Evolutionary conservation across 2,888 invertebrate species (phyloP).

Genomic region (Phengaris arion): DNA sequence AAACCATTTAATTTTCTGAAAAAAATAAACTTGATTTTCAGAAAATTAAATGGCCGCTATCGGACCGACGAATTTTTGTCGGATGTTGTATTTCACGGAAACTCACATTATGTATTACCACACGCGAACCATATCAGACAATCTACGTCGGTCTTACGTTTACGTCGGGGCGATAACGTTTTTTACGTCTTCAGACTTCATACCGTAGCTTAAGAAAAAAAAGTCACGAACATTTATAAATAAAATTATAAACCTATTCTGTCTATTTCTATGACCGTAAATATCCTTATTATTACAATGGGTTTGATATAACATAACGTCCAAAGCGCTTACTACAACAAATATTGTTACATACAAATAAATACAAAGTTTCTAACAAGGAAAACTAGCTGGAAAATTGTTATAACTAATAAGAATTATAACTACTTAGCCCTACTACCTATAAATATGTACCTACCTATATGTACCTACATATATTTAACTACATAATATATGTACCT

Average conservation of each 20-base stretch:
- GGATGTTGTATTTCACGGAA: constrained; percentile 22
- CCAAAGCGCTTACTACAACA: too few relatives aligned
- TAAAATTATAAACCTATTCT: too few relatives aligned
- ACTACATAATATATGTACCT: too few relatives aligned
- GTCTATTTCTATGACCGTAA: too few relatives aligned
- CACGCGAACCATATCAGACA: background rate
- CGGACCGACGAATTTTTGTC: background rate
- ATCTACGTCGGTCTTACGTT: constrained; percentile 26
- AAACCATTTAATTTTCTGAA: too few relatives aligned
- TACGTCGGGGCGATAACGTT: background rate
- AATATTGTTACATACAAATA: background rate
- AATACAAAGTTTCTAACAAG: background rate
- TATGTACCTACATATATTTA: too few relatives aligned
- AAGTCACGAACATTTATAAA: background rate
- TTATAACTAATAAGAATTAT: background rate
- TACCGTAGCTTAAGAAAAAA: background rate
- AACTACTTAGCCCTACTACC: background rate
- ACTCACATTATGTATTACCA: constrained; percentile 6
- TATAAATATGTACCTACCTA: too few relatives aligned
- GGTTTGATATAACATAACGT: too few relatives aligned
- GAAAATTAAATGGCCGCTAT: background rate
- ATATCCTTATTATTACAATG: too few relatives aligned
- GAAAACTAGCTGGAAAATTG: background rate
- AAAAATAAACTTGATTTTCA: background rate
- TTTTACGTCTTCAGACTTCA: background rate